Base-by-base conservation (phyloP, 2,888 invertebrate genomes). In the Acrocera orbiculus region DNA sequence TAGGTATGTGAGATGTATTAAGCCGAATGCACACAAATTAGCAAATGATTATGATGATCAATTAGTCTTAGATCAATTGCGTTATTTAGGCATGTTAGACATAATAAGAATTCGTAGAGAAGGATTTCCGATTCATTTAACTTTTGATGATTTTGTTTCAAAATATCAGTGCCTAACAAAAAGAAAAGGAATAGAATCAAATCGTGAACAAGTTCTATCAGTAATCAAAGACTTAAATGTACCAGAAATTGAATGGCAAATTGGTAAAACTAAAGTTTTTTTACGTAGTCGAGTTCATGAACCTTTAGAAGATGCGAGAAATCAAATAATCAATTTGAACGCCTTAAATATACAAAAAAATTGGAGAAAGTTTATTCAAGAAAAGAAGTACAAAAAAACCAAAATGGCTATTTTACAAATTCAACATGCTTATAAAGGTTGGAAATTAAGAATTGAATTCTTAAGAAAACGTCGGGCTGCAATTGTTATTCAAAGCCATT, bases 61-160 rank as follows among this genome's bases (percentile, higher is more conserved):
- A 35, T 63, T 89, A 37, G 89, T 90, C 2, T 62, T 83, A 45
- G 86, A 87, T 50, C 90, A 90, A 58, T 64, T 90, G 31, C 75
- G 77, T 48, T 90, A 90, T 63, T 67, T 90, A 40, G 90, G 89
- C 39, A 89, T 90, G 86, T 66, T 87, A 54, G 89, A 90, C 57
- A 89, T 90, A 44, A 89, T 90, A 46, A 68, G 86, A 41, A 90
- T 90, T 42, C 65, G 89, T 5, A 77, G 83, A 48, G 87, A 89
- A 56, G 89, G 89, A 4, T 90, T 76, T 59, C 89, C 89, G 1
- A 73, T 87, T 43, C 89, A 90, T 51, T 67, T 86, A 59, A 67
- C 72, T 16, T 76, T 81, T 50, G 67, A 70, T 34, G 76, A 78
- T 45, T 89, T 89, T 57, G 64, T 76, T 17, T 61, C 67, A 37